Base-by-base conservation (phyloP, 92 coral and sea anemone genomes). In the Phenganax marumi region DNA sequence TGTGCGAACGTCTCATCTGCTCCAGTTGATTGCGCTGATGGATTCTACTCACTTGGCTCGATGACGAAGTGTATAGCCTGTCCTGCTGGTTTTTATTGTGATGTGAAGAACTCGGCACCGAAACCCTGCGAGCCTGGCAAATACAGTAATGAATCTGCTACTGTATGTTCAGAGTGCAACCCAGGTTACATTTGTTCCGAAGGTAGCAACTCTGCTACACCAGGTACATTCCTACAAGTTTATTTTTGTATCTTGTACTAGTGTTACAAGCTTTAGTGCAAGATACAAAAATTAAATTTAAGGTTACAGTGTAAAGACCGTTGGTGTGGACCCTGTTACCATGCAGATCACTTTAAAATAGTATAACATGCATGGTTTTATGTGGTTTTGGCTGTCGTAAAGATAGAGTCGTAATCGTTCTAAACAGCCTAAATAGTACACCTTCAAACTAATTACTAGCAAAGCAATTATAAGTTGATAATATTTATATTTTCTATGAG, bases 61-160 rank as follows among this genome's bases (percentile, higher is more conserved):
- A 88, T 92, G 50, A 88, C 90, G n/a, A 39, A 47, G 12, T 96
- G 99, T 75, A 91, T 80, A 10, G 88, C 86, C 12, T 96, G 99
- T 76, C 99, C 99, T 64, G 93, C 93, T 21, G 99, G 99, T 2
- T 90, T 90, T 87, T 81, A 64, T 68, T 96, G 99, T 72, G 84
- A 70, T 76, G 85, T 72, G 39, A 84, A 77, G 68, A 18, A 79
- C 57, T 52, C 73, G 1, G 85, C 90, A 21, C 99, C 99, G 12
- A 64, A 55, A 14, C 97, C 97, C 9, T 96, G 99, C 81, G 85
- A 84, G 64, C 86, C 85, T 75, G 99, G 99, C 3, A 80, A 47
- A 1, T 96, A 92, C 93, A 96, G 99, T 72, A 96, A 96, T 86
- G 85, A 51, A 61, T 92, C 97, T 24, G 88, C 91, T 7, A 89